Evolutionary conservation across 2,113 vertebrate species (phyloP).

Genomic region (Riparia riparia): DNA sequence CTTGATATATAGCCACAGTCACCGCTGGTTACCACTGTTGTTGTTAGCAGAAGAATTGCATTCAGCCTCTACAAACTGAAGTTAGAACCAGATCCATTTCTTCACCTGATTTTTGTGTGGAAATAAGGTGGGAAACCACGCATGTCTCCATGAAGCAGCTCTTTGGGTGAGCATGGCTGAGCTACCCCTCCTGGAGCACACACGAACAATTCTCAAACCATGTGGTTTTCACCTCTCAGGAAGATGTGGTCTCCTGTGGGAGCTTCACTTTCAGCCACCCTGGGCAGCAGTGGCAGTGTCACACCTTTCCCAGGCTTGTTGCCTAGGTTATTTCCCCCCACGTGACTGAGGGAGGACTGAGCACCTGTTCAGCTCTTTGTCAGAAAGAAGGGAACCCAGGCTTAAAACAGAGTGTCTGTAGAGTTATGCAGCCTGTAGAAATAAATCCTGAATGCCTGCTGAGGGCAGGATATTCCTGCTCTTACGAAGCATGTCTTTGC

Average conservation of each 20-base stretch:
- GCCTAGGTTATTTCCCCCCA: background rate
- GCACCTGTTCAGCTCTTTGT: background rate
- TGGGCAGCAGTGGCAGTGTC: background rate
- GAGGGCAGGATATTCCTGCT: background rate
- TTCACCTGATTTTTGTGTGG: background rate
- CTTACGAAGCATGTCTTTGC: background rate
- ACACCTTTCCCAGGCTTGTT: background rate
- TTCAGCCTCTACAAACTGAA: background rate
- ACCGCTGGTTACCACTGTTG: background rate
- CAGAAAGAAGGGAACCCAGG: background rate
- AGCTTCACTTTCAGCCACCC: background rate
- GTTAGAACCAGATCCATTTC: background rate
- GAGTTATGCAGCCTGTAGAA: background rate
- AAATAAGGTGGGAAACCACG: background rate
- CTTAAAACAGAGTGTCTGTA: background rate
- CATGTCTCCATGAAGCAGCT: background rate
- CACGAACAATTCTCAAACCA: background rate
- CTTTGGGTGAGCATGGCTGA: background rate
- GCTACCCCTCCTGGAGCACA: background rate
- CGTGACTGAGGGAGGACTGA: background rate
- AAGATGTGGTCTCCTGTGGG: background rate
- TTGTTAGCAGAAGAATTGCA: background rate
- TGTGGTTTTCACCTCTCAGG: background rate
- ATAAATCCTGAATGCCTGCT: accelerated
- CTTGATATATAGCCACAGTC: background rate